Evolutionary conservation across 2,797 vertebrate genomes (phyloP), one percentile per base, ranked within the genome.

Genomic region (Loris lydekkerianus): DNA sequence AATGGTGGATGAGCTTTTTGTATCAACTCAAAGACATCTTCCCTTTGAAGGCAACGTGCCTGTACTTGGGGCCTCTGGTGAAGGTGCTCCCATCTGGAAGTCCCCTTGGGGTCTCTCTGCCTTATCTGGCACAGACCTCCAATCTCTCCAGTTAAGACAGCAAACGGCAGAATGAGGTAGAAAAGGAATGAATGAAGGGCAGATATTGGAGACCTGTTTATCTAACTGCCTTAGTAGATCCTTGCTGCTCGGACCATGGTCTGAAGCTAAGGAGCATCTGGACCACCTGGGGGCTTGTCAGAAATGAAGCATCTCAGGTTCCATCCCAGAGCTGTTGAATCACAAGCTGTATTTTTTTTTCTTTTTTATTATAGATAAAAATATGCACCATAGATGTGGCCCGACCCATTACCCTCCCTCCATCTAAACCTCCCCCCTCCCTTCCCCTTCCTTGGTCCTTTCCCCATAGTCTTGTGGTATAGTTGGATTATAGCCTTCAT

Each of bases 1-100:
- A 95, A 75, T 31, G 60, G 21, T 29, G 37, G 65, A 25, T 67
- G 76, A 80, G 76, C 70, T 85, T 27, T 94, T 96, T 73, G 34
- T 20, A 31, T 69, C 11, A 60, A 40, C 56, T 61, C 21, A 40
- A 53, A 46, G 58, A 17, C 34, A n/a, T 27, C 75, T 49, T 84
- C 10, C 27, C 8, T 49, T 80, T 31, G 11, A 23, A 31, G 46
- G 29, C 10, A 34, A 29, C 0, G 6, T 6, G 29, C 21, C 37
- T 27, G 7, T 81, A n/a, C 18, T 34, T 0, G 1, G 20, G 83
- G 11, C 7, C 70, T 88, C 21, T 83, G 27, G 49, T 29, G n/a
- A 72, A 83, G 21, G 18, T 58, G 46, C 18, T 86, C 7, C 37
- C 31, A 2, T 58, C 10, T 75, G 58, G 65, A 67, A 73, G 65